phyloP scores from a whole-genome alignment of 2,888 invertebrate genomes.

The Drosophila histrio region DNA sequence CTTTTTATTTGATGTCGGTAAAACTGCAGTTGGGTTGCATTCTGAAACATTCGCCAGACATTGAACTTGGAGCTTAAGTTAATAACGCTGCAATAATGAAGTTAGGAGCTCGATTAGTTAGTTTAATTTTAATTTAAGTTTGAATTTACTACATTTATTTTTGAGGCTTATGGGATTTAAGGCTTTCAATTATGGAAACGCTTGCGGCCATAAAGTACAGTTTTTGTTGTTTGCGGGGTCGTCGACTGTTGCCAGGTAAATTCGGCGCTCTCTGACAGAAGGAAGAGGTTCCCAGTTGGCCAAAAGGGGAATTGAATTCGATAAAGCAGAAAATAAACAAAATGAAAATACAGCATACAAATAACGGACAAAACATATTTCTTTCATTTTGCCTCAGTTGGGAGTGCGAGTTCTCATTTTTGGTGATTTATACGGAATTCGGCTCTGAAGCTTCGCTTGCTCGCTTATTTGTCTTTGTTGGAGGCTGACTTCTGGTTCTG shows the following conservation, averaged over 20 bases:
- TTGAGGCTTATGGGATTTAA: not conserved
- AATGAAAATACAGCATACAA: slow-evolving; percentile 40
- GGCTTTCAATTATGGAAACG: slow-evolving; percentile 33
- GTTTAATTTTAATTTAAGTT: slow-evolving; percentile 6
- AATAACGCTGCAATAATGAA: not conserved
- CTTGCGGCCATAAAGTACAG: slow-evolving; percentile 22
- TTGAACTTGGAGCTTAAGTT: not conserved
- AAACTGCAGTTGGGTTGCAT: not conserved
- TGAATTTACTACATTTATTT: slow-evolving; percentile 5
- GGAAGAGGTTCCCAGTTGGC: not conserved
- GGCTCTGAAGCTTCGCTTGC: slow-evolving; percentile 21
- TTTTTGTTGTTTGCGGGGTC: not conserved
- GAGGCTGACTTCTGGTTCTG: slow-evolving; percentile 36
- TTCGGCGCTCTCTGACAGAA: not conserved
- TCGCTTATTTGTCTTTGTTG: slow-evolving; percentile 66
- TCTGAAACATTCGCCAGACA: not conserved
- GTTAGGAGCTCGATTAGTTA: not conserved
- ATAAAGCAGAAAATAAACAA: slow-evolving; percentile 54
- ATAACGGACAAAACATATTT: slow-evolving; percentile 50
- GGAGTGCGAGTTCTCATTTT: slow-evolving; percentile 44
- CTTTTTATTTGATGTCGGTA: not conserved
- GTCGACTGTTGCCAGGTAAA: slow-evolving; percentile 12
- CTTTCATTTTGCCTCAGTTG: slow-evolving; percentile 23
- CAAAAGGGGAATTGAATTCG: slow-evolving; percentile 16
- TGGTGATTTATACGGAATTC: slow-evolving; percentile 71